Percentiles rank a stretch among this genome's conserved stretches.
Evolutionary conservation across 2,113 vertebrate genomes (phyloP).

Genomic region (Apodemus sylvaticus): DNA sequence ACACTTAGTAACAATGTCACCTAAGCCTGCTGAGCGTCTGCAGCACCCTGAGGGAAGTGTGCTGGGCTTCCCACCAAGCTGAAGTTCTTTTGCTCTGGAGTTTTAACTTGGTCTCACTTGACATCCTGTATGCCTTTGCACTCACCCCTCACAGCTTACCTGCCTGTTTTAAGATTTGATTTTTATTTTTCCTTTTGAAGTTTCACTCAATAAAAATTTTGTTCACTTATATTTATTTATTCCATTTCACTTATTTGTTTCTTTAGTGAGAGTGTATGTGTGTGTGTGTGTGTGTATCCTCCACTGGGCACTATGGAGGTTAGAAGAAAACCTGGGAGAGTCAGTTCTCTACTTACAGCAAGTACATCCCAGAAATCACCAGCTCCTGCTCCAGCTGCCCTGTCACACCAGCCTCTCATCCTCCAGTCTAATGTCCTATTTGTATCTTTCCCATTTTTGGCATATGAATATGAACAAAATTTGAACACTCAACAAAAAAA

Average conservation of each 20-base stretch:
- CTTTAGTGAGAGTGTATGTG: neutral
- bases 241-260: neutral
- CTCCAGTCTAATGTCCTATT: neutral
- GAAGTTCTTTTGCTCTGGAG: neutral
- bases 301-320: neutral
- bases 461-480: slow-evolving; percentile 35
- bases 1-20: neutral
- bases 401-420: too few relatives aligned
- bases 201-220: slow-evolving; percentile 5
- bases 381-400: neutral
- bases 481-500: neutral
- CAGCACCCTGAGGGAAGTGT: neutral
- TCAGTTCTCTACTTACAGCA: neutral
- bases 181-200: neutral
- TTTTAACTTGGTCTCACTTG: neutral
- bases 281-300: neutral
- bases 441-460: neutral
- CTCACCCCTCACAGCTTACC: neutral
- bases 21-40: neutral
- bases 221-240: neutral
- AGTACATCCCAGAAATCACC: neutral
- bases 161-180: neutral
- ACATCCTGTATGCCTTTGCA: neutral
- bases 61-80: neutral
- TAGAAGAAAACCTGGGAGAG: neutral